phyloP scores from a whole-genome alignment of 2,113 vertebrate genomes.

The Pedionomus torquatus region DNA sequence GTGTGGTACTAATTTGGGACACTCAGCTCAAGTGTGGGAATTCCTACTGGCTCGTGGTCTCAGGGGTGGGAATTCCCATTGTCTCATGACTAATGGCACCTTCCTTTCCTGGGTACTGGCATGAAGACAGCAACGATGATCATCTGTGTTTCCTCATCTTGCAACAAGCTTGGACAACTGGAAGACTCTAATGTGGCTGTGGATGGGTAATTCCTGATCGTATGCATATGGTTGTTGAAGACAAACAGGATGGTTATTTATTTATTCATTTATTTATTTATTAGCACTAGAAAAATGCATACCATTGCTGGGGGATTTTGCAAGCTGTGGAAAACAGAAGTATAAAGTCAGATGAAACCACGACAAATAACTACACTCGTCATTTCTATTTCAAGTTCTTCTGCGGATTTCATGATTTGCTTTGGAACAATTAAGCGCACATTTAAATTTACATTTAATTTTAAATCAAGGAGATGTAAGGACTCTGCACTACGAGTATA shows the following conservation, averaged over 20 bases:
- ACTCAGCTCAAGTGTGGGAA: neutral
- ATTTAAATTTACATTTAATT: neutral
- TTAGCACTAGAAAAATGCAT: neutral
- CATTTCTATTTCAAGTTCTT: neutral
- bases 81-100: rapidly evolving
- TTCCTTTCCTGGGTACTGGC: neutral
- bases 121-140: neutral
- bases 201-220: neutral
- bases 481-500: neutral
- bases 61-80: neutral
- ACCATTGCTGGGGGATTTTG: neutral
- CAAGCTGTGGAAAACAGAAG: neutral
- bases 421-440: neutral
- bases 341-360: neutral
- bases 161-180: neutral
- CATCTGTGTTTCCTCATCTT: neutral
- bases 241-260: neutral
- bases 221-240: neutral
- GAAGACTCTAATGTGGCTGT: neutral
- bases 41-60: neutral
- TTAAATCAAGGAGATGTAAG: neutral
- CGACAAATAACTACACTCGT: neutral
- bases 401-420: neutral
- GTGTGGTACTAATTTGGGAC: neutral
- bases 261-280: neutral